phyloP scores from a whole-genome alignment of 2,797 vertebrate species.

The Acipenser oxyrinchus region DNA sequence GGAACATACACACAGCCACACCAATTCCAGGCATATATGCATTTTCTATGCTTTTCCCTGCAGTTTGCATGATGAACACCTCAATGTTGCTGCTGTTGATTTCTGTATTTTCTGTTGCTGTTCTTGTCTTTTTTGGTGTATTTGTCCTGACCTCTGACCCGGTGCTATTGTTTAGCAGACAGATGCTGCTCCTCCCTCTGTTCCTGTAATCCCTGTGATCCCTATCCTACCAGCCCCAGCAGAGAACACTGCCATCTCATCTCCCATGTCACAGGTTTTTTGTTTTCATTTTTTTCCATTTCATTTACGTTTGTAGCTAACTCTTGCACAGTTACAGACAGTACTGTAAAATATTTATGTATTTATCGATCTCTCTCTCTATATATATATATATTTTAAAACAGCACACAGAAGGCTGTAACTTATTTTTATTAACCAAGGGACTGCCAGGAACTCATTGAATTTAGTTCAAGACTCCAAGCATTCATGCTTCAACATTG shows the following conservation, averaged over 20 bases:
- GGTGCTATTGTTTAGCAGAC: slow-evolving; percentile 79
- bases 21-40: no score
- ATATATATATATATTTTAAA: no score
- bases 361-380: not conserved
- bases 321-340: slow-evolving; percentile 15
- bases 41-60: not conserved
- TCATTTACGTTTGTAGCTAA: slow-evolving; percentile 25
- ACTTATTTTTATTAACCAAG: no score
- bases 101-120: slow-evolving; percentile 19
- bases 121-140: slow-evolving; percentile 37
- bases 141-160: slow-evolving; percentile 59
- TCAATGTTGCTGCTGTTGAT: slow-evolving; percentile 12
- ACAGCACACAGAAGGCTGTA: no score
- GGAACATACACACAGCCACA: no score
- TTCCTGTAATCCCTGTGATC: slow-evolving; percentile 88
- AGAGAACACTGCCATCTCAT: slow-evolving; percentile 72
- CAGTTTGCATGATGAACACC: no score
- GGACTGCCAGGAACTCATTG: slow-evolving; percentile 18
- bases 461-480: slow-evolving; percentile 19
- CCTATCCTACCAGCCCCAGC: slow-evolving; percentile 83
- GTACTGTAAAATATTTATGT: slow-evolving; percentile 10
- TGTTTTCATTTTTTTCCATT: slow-evolving; percentile 45
- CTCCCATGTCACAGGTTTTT: slow-evolving; percentile 73
- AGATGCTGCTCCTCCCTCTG: slow-evolving; percentile 52
- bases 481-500: slow-evolving; percentile 36